These are phyloP conservation scores for Hesperophylax magnus DNA, from an alignment of 1,140 invertebrate genomes.

Conservation along the genomic window DNA sequence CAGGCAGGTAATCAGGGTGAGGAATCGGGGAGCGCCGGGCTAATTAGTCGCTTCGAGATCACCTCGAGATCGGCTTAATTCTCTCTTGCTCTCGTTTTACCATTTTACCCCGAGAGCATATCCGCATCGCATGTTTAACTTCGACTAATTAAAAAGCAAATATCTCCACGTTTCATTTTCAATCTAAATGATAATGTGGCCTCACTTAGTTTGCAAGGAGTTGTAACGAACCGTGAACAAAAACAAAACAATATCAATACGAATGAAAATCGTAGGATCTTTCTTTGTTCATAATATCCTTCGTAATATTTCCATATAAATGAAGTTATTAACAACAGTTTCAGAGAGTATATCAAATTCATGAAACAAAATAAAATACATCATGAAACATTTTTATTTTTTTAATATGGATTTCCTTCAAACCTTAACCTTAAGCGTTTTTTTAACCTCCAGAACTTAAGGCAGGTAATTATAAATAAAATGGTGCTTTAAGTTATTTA, in stretches of 20 bases:
- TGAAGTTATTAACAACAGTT: no score
- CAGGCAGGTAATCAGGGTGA: not conserved
- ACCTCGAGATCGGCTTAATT: no score
- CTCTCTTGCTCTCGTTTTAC: not conserved
- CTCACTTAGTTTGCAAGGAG: not conserved
- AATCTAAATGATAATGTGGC: slow-evolving; percentile 1
- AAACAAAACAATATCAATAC: no score
- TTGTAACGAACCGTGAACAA: not conserved
- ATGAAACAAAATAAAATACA: no score
- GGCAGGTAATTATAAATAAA: not conserved
- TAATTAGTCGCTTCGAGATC: slow-evolving; percentile 11
- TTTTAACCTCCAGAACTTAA: not conserved
- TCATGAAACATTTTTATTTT: no score
- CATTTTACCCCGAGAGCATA: not conserved
- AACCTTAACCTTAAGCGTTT: no score
- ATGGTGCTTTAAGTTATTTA: not conserved
- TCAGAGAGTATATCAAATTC: no score
- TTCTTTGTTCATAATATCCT: no score
- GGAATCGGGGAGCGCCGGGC: not conserved
- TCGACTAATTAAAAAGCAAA: slow-evolving; percentile 23
- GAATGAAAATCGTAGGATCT: no score
- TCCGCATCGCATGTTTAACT: not conserved
- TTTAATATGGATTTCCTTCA: no score
- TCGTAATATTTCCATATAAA: no score
- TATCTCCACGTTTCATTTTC: slow-evolving; percentile 6